Evolutionary conservation across 2,113 vertebrate genomes (phyloP), one percentile per base, ranked within the genome.

Genomic region (Epinephelus lanceolatus): DNA sequence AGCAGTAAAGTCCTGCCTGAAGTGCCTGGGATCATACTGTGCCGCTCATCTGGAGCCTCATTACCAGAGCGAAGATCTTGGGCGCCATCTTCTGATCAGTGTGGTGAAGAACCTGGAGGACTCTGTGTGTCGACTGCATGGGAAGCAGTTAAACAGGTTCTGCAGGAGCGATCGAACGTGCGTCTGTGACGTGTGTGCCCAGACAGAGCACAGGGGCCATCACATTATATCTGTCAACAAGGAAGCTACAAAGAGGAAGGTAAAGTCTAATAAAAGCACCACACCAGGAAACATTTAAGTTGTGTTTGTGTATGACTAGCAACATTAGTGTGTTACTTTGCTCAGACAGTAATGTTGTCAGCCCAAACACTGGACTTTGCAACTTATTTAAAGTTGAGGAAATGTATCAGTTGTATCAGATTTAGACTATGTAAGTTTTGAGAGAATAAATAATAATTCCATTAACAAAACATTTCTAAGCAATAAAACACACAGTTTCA

Each of bases 31-130:
- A 15, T 96, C 95, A 0, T 94, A 95, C 79, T 96, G 96, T 0
- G 83, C 93, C 18, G 52, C 89, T 45, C 96, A 96, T 81, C 86
- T 96, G 45, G 86, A 84, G 78, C 92, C 80, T 0, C 95, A 96
- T 70, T 92, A 87, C 40, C 71, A 71, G 76, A 91, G 66, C 0
- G 88, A 92, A 45, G 89, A 69, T 0, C 97, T 98, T 84, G 94
- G 95, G 6, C 94, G 96, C 88, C 97, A 98, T 80, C 96, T 95
- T 80, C 95, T 98, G 51, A 93, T 97, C 13, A 95, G 94, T 33
- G 96, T 97, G 93, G 96, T 95, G 81, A 94, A 95, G 76, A 78
- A 91, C 88, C 73, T 90, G 21, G 91, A 91, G 68, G 85, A 78
- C 25, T 81, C 83, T 5, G 72, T 79, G 76, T 95, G 94, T 3